Conservation (phyloP, 35 echinoderm and acorn worm species). For the Apostichopus parvimensis region DNA sequence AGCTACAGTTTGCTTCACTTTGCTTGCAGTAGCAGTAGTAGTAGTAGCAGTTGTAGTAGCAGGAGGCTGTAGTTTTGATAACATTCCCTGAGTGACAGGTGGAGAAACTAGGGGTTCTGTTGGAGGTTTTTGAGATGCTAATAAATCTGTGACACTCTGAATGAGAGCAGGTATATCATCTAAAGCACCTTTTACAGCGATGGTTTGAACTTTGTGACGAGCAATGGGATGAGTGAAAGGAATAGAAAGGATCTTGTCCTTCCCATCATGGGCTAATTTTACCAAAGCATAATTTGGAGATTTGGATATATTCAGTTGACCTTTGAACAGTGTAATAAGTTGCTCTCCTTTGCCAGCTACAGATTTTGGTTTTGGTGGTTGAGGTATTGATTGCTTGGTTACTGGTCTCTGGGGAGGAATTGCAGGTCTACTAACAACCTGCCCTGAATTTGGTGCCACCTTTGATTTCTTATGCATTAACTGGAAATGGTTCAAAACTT, state of each 20-base stretch:
- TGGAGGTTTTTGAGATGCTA: conserved; percentile 26
- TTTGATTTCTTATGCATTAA: conserved; percentile 11
- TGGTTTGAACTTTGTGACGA: conserved; percentile 41
- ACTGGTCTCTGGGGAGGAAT: not conserved
- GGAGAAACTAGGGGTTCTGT: not conserved
- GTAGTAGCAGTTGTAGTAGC: not conserved
- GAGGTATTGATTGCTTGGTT: not conserved
- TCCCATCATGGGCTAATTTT: conserved; percentile 51
- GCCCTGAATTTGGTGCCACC: no score
- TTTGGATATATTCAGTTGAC: conserved; percentile 6
- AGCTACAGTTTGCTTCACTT: conserved; percentile 3
- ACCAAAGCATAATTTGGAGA: conserved; percentile 33
- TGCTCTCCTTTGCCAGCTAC: conserved; percentile 25
- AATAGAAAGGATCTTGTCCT: conserved; percentile 52
- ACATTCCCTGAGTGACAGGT: not conserved
- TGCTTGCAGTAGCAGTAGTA: not conserved
- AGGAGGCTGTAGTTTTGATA: not conserved
- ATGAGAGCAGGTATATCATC: conserved; percentile 50
- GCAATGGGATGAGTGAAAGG: conserved; percentile 34
- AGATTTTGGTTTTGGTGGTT: conserved; percentile 2
- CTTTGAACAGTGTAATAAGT: conserved; percentile 51
- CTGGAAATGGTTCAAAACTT: conserved; percentile 35
- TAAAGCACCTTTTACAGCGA: conserved; percentile 48
- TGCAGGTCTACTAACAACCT: not conserved
- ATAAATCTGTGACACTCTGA: conserved; percentile 51